phyloP scores from a whole-genome alignment of 1,140 invertebrate genomes.

The Drosophila jambulina region DNA sequence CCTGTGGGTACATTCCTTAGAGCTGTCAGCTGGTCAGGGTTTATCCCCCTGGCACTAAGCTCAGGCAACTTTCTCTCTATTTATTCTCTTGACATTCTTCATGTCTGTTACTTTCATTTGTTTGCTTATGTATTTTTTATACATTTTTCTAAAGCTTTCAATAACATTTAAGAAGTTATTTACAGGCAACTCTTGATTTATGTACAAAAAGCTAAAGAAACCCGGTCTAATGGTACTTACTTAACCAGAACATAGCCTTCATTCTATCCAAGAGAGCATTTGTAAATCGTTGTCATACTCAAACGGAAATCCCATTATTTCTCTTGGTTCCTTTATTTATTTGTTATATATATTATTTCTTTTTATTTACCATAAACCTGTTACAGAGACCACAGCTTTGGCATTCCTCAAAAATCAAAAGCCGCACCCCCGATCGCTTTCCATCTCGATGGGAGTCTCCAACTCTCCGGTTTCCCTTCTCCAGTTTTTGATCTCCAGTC shows the following conservation, averaged over 20 bases:
- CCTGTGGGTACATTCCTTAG: not conserved
- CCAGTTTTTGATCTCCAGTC: not conserved
- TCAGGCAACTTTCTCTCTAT: slow-evolving; percentile 22
- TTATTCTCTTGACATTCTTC: slow-evolving; percentile 19
- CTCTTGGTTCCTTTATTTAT: not conserved
- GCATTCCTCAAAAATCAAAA: slow-evolving; percentile 30
- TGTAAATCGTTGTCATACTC: not conserved
- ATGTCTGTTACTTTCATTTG: slow-evolving; percentile 19
- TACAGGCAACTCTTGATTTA: not conserved
- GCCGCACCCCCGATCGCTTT: slow-evolving; percentile 34
- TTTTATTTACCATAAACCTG: slow-evolving; percentile 20
- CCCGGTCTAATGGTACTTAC: too few relatives aligned
- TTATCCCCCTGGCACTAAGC: slow-evolving; percentile 16
- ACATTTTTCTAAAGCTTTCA: not conserved
- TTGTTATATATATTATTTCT: not conserved
- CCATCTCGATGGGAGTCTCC: slow-evolving; percentile 20
- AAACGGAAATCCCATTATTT: not conserved
- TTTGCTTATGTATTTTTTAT: not conserved
- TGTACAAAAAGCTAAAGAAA: not conserved
- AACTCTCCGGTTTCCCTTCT: not conserved
- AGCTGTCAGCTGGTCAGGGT: not conserved
- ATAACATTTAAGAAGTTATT: not conserved
- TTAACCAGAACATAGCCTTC: not conserved
- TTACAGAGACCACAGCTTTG: slow-evolving; percentile 15
- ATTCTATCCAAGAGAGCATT: not conserved